These are phyloP conservation scores for Microtus pennsylvanicus DNA, from an alignment of 2,113 vertebrate genomes.

Conservation along the genomic window DNA sequence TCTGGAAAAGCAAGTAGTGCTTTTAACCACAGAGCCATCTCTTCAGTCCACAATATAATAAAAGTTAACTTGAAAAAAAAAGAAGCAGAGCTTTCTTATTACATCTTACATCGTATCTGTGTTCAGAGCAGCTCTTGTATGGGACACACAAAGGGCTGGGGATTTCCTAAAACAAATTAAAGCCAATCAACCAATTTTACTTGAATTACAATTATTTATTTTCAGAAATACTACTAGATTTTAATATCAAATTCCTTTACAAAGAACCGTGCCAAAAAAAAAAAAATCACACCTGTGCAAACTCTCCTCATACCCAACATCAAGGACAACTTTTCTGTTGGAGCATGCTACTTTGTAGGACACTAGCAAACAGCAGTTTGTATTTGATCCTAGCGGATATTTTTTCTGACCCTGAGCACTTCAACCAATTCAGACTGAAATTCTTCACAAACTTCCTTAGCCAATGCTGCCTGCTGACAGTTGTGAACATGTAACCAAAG, in stretches of 20 bases:
- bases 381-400: constrained; percentile 91
- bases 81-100: constrained; percentile 26
- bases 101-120: constrained; percentile 57
- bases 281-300: constrained; percentile 60
- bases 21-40: not conserved
- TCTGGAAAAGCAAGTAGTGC: not conserved
- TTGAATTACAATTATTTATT: constrained; percentile 45
- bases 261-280: constrained; percentile 57
- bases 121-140: constrained; percentile 69
- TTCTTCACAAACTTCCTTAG: constrained; percentile 87
- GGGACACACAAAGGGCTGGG: constrained; percentile 34
- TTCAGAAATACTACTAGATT: constrained; percentile 41
- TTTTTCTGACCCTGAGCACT: constrained; percentile 89
- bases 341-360: constrained; percentile 94
- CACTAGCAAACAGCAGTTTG: constrained; percentile 91
- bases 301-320: constrained; percentile 95
- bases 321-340: constrained; percentile 93
- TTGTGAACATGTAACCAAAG: constrained; percentile 91
- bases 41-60: not conserved
- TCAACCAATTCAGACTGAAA: constrained; percentile 85
- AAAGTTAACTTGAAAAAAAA: not conserved
- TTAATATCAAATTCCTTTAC: constrained; percentile 75
- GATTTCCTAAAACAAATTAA: constrained; percentile 60
- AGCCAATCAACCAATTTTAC: constrained; percentile 72
- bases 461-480: constrained; percentile 88